Evolutionary conservation across 2,888 invertebrate genomes (phyloP).

Genomic region (Cinara cedri): DNA sequence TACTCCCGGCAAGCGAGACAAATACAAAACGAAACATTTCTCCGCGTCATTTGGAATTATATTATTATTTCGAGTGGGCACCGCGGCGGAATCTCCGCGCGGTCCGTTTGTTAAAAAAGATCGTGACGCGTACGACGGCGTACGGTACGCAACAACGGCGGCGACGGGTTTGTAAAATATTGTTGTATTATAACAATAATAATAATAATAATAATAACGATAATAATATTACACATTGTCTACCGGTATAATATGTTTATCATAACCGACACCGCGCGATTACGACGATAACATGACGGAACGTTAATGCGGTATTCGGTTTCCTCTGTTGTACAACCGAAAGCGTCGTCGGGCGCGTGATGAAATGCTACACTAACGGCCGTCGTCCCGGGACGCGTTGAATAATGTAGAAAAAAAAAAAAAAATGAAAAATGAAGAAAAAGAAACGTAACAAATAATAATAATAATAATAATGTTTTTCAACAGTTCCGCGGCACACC

Average conservation of each 20-base stretch:
- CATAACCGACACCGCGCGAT: too few species aligned
- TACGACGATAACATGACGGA: not conserved
- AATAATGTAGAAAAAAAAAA: not conserved
- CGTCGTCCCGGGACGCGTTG: slow-evolving; percentile 21
- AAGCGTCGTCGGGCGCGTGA: slow-evolving; percentile 43
- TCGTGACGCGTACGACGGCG: too few species aligned
- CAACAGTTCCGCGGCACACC: not conserved
- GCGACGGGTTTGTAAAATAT: too few species aligned
- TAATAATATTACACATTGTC: too few species aligned
- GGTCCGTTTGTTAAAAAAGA: slow-evolving; percentile 28
- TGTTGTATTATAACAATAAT: too few species aligned
- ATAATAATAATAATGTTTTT: too few species aligned
- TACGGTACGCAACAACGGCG: not conserved
- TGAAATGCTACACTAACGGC: slow-evolving; percentile 36
- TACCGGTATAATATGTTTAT: too few species aligned
- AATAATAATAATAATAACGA: too few species aligned
- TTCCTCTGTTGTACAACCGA: slow-evolving; percentile 30
- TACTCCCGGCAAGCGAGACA: too few species aligned
- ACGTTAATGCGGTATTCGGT: slow-evolving; percentile 28
- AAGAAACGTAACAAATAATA: too few species aligned
- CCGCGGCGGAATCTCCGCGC: not conserved
- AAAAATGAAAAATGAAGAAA: too few species aligned
- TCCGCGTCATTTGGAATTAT: not conserved
- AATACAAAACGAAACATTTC: not conserved
- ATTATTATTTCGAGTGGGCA: slow-evolving; percentile 7